A percentile compares a stretch with the other conserved stretches of the same genome.
phyloP scores from a whole-genome alignment of 1,140 invertebrate species.

The Ruditapes philippinarum region DNA sequence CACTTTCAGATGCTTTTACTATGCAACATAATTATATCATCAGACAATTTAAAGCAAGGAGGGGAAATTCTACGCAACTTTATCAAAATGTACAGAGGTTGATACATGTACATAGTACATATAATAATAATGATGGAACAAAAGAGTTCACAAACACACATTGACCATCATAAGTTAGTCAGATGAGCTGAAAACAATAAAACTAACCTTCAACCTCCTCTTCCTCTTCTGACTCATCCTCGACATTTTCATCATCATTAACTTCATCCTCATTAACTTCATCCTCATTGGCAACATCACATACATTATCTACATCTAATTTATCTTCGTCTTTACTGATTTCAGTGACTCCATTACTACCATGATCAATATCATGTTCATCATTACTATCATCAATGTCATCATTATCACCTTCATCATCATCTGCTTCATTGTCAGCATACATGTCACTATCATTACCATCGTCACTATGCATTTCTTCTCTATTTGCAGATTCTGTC shows the following conservation, averaged over 20 bases:
- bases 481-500: not conserved
- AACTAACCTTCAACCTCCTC: no score
- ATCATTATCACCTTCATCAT: conserved; percentile 87
- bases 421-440: conserved; percentile 49
- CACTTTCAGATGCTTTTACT: no score
- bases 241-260: conserved; percentile 39
- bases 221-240: conserved; percentile 17
- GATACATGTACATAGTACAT: no score
- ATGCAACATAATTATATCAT: no score
- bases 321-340: conserved; percentile 4
- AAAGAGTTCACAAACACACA: no score
- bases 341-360: not conserved
- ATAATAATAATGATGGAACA: no score
- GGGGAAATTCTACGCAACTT: no score
- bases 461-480: not conserved
- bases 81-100: no score
- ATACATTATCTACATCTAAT: not conserved
- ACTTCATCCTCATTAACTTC: not conserved
- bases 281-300: not conserved
- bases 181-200: no score
- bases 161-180: no score
- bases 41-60: no score
- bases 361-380: conserved; percentile 15
- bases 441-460: conserved; percentile 18
- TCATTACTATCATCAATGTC: conserved; percentile 33